A percentile compares a stretch with the other conserved stretches of the same genome.
Evolutionary conservation across 2,797 vertebrate species (phyloP).

Genomic region (Acanthis flammea): DNA sequence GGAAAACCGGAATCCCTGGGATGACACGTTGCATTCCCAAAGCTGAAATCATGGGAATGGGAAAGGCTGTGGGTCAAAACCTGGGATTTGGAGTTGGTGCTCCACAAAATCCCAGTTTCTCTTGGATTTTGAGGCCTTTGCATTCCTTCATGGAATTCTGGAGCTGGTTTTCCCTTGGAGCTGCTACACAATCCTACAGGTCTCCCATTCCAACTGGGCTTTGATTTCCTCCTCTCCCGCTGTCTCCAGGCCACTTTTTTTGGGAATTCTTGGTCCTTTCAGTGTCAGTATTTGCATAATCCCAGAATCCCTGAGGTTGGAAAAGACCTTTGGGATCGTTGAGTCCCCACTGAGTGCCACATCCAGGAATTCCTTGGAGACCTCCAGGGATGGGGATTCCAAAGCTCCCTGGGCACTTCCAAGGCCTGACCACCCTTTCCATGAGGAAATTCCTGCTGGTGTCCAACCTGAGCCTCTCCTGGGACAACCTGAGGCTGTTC

Average conservation of each 20-base stretch:
- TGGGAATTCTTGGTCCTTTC: background rate
- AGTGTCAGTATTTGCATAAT: background rate
- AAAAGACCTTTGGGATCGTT: accelerated
- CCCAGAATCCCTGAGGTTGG: background rate
- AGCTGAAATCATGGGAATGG: accelerated
- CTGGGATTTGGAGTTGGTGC: background rate
- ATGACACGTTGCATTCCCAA: accelerated
- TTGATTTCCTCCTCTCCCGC: accelerated
- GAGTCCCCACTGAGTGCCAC: accelerated
- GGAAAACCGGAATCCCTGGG: background rate
- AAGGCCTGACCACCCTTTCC: accelerated
- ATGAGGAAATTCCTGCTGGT: background rate
- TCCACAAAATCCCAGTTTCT: accelerated
- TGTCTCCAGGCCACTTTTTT: too few relatives aligned
- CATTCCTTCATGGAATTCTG: background rate
- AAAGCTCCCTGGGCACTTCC: background rate
- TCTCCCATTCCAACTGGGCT: background rate
- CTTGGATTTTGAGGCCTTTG: background rate
- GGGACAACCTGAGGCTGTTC: accelerated
- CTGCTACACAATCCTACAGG: background rate
- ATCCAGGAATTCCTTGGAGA: background rate
- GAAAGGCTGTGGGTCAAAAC: background rate
- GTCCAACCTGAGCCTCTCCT: accelerated
- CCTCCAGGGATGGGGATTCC: background rate
- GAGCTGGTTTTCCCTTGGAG: background rate